Evolutionary conservation across 2,113 vertebrate genomes (phyloP).

Genomic region (Telmatochromis sp.): DNA sequence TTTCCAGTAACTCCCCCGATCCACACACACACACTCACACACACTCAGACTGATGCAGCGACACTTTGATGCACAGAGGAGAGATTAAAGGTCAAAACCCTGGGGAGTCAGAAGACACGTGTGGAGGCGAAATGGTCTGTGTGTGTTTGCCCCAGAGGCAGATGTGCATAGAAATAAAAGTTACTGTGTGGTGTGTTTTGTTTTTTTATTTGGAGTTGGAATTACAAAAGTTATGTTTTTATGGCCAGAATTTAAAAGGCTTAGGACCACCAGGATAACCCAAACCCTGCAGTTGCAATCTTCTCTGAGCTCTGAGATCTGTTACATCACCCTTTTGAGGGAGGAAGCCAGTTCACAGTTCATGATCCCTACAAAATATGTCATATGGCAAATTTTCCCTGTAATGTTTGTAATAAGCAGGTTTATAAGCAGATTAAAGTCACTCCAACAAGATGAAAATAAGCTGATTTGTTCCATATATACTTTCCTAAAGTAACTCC

Average conservation of each 20-base stretch:
- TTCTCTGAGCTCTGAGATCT: neutral
- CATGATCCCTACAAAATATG: neutral
- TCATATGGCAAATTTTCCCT: neutral
- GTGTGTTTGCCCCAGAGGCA: neutral
- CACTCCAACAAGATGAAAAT: neutral
- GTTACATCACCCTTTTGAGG: neutral
- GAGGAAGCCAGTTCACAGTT: neutral
- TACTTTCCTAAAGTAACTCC: neutral
- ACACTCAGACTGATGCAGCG: neutral
- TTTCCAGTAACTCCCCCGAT: neutral
- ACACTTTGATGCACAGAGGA: neutral
- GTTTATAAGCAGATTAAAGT: neutral
- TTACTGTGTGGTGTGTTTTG: neutral
- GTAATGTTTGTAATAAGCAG: neutral
- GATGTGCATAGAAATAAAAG: neutral
- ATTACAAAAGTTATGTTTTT: neutral
- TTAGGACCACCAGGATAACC: neutral
- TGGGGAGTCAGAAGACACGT: neutral
- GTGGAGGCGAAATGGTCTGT: neutral
- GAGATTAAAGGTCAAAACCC: constrained; percentile 14
- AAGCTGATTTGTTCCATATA: neutral
- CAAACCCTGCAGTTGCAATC: neutral
- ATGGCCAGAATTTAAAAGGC: neutral
- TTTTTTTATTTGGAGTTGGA: neutral
- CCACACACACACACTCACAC: neutral